These are phyloP conservation scores for Sesia bembeciformis DNA, from an alignment of 2,888 invertebrate species.

Conservation along the genomic window DNA sequence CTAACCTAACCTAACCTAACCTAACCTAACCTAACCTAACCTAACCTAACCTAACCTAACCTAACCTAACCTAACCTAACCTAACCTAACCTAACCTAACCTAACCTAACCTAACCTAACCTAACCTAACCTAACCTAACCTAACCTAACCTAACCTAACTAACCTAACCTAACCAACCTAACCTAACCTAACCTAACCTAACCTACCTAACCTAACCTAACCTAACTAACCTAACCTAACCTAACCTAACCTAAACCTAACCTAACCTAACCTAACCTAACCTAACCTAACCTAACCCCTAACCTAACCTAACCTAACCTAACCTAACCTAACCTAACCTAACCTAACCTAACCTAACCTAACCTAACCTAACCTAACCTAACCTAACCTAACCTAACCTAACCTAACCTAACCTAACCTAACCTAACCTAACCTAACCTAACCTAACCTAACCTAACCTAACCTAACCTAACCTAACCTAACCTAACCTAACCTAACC, in stretches of 20 bases:
- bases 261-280: conserved; percentile 4
- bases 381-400: conserved; percentile 10
- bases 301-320: conserved; percentile 8
- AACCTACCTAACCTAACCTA: too few relatives aligned
- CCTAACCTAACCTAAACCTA: conserved; percentile 9
- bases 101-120: conserved; percentile 10
- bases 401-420: conserved; percentile 7
- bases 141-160: conserved; percentile 8
- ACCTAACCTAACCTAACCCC: conserved; percentile 4
- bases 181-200: neutral
- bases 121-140: conserved; percentile 11
- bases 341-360: conserved; percentile 8
- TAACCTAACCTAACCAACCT: conserved; percentile 2
- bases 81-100: conserved; percentile 13
- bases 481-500: conserved; percentile 10
- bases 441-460: conserved; percentile 12
- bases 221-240: too few relatives aligned
- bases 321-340: conserved; percentile 9
- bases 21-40: conserved; percentile 14
- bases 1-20: conserved; percentile 12
- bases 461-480: conserved; percentile 8
- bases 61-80: conserved; percentile 9
- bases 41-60: conserved; percentile 14
- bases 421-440: conserved; percentile 11
- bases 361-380: conserved; percentile 10